These are phyloP conservation scores for Mizuhopecten yessoensis DNA, from an alignment of 1,140 invertebrate genomes.

Conservation along the genomic window DNA sequence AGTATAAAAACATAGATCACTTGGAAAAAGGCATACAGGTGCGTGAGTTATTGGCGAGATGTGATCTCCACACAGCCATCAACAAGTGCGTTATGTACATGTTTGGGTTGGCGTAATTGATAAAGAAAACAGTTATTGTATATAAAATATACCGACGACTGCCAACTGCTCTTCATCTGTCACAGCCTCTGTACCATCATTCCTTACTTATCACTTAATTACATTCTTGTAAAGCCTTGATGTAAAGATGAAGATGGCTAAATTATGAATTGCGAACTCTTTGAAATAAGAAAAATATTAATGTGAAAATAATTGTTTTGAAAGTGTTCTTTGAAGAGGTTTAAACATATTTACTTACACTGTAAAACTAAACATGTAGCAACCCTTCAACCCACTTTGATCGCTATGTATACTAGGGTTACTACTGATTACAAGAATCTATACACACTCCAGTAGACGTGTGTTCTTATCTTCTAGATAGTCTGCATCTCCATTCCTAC, in stretches of 20 bases:
- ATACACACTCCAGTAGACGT: neutral
- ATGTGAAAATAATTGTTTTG: conserved; percentile 36
- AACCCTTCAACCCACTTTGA: neutral
- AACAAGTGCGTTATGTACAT: conserved; percentile 24
- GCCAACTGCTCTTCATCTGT: neutral
- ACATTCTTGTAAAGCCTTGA: conserved; percentile 8
- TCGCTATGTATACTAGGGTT: neutral
- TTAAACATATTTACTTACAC: conserved; percentile 21
- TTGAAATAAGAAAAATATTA: conserved; percentile 40
- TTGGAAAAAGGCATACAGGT: conserved; percentile 21
- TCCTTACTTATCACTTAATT: conserved; percentile 5
- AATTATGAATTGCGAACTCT: neutral
- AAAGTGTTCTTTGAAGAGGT: neutral
- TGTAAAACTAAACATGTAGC: conserved; percentile 12
- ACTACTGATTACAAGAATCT: neutral
- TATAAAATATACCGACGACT: neutral
- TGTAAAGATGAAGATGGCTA: conserved; percentile 8
- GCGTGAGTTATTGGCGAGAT: conserved; percentile 27
- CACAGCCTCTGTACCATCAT: neutral
- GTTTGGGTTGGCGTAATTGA: conserved; percentile 12
- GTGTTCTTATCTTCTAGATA: neutral
- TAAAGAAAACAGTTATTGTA: conserved; percentile 34
- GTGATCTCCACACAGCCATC: conserved; percentile 22
- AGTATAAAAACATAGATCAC: neutral
- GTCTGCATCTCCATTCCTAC: no score